Evolutionary conservation across 1,140 invertebrate genomes (phyloP), one percentile per base, ranked within the genome.

Genomic region (Drosophila pallidifrons): DNA sequence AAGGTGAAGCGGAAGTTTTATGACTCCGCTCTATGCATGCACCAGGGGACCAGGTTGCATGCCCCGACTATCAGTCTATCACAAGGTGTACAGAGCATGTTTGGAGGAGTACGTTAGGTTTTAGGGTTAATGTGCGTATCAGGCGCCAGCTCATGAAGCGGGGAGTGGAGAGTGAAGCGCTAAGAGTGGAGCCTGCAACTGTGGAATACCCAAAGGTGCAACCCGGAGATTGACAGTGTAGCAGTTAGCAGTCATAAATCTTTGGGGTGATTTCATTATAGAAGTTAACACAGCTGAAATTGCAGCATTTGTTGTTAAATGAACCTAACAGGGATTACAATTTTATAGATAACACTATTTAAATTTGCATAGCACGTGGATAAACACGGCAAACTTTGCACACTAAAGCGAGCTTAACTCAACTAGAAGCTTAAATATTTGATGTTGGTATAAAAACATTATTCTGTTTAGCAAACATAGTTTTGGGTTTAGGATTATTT

Each of bases 1-100:
- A 75, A 75, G 72, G 65, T 75, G 63, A 61, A 70, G 66, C 66
- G 72, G 58, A 75, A 70, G 58, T 75, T 75, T 75, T 75, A 75
- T 57, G 72, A 70, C 66, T 75, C 28, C n/a, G 28, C 49, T 45
- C 55, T 30, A 49, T 55, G 45, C 43, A 57, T 67, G 66, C 72
- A 68, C 30, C 71, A 43, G 32, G 57, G 57, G 41, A 69, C 57
- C 47, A 54, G 51, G 46, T 55, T 74, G 71, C 71, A 74, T 65
- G 58, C 66, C 54, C 28, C 8, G 8, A 2, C 60, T 47, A 49
- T 38, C 54, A 57, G 38, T 43, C 59, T 16, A 47, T 61, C 51
- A 55, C 63, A 43, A 43, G 41, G 41, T 46, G 10, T 25, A 2
- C 35, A 10, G 20, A 25, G 35, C 35, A 38, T 38, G 35, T 32